Conservation (phyloP, 2,113 vertebrate species). For the Cyprinus carpio region DNA sequence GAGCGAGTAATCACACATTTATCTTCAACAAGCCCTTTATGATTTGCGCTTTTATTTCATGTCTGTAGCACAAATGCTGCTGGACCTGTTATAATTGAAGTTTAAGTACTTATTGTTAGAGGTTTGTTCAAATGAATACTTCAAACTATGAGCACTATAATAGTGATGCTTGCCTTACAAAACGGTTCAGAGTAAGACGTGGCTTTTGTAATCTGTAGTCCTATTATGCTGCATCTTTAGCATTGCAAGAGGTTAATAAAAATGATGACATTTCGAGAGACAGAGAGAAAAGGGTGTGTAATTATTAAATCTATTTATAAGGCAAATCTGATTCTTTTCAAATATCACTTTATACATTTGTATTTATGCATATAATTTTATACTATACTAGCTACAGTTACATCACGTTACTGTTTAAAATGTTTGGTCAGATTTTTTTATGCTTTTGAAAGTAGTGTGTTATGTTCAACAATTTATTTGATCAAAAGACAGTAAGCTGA, state of each 20-base stretch:
- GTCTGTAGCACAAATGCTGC: neutral
- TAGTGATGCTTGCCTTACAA: neutral
- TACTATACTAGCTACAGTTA: no score
- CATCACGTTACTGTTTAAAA: no score
- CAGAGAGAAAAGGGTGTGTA: neutral
- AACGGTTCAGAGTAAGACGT: neutral
- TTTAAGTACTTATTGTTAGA: neutral
- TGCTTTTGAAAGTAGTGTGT: no score
- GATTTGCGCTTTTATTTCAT: neutral
- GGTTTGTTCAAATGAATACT: neutral
- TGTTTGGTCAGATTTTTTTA: no score
- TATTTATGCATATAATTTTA: no score
- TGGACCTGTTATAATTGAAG: neutral
- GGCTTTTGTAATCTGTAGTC: neutral
- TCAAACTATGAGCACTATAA: neutral
- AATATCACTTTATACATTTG: no score
- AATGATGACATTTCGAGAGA: conserved; percentile 1
- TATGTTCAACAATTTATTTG: no score
- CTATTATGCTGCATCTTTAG: conserved; percentile 1
- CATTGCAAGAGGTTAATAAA: neutral
- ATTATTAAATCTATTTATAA: conserved; percentile 4
- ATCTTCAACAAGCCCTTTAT: neutral
- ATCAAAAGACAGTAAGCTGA: no score
- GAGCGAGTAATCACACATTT: neutral
- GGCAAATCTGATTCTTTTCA: neutral